Conservation (phyloP, 2,888 invertebrate genomes). For the Noctua janthina region DNA sequence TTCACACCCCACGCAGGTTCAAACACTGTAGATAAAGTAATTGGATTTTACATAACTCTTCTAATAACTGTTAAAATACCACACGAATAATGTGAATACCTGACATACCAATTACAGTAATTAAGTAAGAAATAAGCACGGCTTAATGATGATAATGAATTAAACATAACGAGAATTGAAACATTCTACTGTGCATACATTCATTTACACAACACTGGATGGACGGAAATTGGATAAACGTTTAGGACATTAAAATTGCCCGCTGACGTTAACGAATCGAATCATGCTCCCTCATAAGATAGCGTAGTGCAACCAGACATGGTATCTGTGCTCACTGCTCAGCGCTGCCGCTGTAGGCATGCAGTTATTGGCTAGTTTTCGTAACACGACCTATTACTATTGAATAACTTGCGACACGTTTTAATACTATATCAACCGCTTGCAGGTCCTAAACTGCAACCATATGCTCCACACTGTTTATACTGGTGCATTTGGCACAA, state of each 20-base stretch:
- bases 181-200: constrained; percentile 26
- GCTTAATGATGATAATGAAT: constrained; percentile 57
- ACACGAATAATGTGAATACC: constrained; percentile 34
- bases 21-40: constrained; percentile 50
- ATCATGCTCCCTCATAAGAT: constrained; percentile 22
- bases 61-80: constrained; percentile 54
- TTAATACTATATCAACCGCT: constrained; percentile 41
- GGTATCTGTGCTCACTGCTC: constrained; percentile 22
- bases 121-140: constrained; percentile 43
- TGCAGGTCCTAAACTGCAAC: constrained; percentile 42
- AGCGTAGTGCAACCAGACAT: constrained; percentile 22
- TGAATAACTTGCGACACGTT: constrained; percentile 57
- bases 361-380: constrained; percentile 50
- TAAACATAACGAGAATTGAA: constrained; percentile 40
- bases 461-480: constrained; percentile 57
- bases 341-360: constrained; percentile 19
- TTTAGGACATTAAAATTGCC: constrained; percentile 26
- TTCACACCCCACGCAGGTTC: constrained; percentile 2
- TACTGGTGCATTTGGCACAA: constrained; percentile 58
- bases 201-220: constrained; percentile 27
- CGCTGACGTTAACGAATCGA: constrained; percentile 16
- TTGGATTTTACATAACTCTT: constrained; percentile 42
- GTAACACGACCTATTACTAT: constrained; percentile 54
- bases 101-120: constrained; percentile 42
- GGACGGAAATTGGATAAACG: constrained; percentile 30